Base-by-base conservation (phyloP, 2,113 vertebrate genomes). In the Phalacrocorax carbo region DNA sequence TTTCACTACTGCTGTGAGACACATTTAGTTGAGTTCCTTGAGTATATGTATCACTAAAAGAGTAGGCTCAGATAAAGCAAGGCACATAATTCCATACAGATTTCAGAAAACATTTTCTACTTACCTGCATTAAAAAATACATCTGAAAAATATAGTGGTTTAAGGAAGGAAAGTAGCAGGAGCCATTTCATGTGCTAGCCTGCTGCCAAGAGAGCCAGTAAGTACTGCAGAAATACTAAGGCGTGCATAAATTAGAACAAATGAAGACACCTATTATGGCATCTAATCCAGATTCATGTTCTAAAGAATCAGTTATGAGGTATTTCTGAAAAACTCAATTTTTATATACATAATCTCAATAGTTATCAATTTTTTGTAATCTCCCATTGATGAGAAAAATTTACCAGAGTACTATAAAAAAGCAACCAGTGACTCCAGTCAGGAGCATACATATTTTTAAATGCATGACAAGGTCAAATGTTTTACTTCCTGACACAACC, bases 1-100 rank as follows among this genome's bases (percentile, higher is more conserved):
- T 96, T 97, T 93, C 89, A 52, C 93, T 88, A 85, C 95, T 94
- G 93, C 95, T 94, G 75, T 62, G 96, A 93, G 89, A 85, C 73
- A 82, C 57, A 27, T 93, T 94, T 42, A 80, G 77, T 85, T n/a
- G 66, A 95, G 89, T 93, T 96, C 66, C 84, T 89, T 95, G 46
- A 89, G 81, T 93, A 7, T 15, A 49, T 55, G 29, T 46, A 86
- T 42, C 64, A 66, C 60, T 76, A 73, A 94, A 92, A 79, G 52
- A 75, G 54, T 54, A 70, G 66, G 36, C 46, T 83, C 26, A 73
- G 65, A 61, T 79, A 79, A 78, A 93, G 58, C 25, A 66, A 72
- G 34, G 38, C 42, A 77, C 21, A 36, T 34, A 57, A 82, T 66
- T 80, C 66, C 62, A 36, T 22, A 77, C 13, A 55, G 23, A 71